These are phyloP conservation scores for Alexandromys fortis DNA, from an alignment of 2,113 vertebrate genomes.

Conservation along the genomic window DNA sequence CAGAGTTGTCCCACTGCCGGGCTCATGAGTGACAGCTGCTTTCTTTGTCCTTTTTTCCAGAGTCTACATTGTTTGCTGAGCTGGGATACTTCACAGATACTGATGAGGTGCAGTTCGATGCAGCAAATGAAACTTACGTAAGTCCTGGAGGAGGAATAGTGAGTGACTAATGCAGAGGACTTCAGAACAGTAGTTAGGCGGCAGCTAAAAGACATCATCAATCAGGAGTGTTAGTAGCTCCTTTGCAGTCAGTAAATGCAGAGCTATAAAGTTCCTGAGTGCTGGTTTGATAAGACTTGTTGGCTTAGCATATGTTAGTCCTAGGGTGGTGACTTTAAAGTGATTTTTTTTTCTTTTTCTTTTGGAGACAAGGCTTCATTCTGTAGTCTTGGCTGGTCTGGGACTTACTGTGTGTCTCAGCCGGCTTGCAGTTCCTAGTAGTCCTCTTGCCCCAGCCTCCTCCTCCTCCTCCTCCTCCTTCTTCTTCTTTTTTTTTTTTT, in stretches of 20 bases:
- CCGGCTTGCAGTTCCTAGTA: neutral
- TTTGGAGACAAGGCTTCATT: neutral
- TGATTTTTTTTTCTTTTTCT: neutral
- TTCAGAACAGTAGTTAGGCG: neutral
- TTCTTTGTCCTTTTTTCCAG: constrained; percentile 80
- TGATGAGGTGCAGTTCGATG: constrained; percentile 85
- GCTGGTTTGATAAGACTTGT: neutral
- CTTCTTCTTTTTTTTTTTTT: no score
- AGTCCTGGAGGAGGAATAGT: constrained; percentile 78
- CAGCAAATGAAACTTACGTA: constrained; percentile 86
- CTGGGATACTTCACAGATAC: constrained; percentile 88
- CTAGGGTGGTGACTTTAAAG: neutral
- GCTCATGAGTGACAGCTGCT: neutral
- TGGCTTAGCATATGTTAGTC: neutral
- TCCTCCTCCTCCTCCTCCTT: no score
- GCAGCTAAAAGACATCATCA: neutral
- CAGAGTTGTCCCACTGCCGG: neutral
- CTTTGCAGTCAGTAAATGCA: neutral
- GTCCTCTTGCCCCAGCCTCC: neutral
- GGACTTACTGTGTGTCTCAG: no score
- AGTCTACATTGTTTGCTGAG: constrained; percentile 93
- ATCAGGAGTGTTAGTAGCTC: neutral
- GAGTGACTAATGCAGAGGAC: neutral
- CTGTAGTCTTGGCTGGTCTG: neutral
- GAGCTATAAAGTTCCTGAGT: neutral